Percentiles rank a stretch among this genome's conserved stretches.
These are phyloP conservation scores for Helleia helle DNA, from an alignment of 2,888 invertebrate species.

Conservation along the genomic window DNA sequence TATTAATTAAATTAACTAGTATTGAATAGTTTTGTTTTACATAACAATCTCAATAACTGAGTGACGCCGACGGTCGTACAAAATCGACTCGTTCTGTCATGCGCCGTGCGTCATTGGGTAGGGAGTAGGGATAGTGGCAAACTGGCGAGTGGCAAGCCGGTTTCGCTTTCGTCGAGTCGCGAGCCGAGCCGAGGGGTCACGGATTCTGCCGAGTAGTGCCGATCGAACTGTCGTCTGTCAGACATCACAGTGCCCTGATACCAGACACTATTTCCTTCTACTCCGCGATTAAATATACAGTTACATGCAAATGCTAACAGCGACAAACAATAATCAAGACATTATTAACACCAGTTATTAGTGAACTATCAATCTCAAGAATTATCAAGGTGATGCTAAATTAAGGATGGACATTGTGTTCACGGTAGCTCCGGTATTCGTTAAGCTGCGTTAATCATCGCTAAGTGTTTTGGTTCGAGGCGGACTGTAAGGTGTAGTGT, in stretches of 20 bases:
- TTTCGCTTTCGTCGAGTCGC: constrained; percentile 17
- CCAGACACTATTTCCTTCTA: constrained; percentile 64
- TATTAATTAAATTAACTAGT: constrained; percentile 5
- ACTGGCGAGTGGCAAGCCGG: constrained; percentile 20
- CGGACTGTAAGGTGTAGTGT: neutral
- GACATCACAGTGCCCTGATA: constrained; percentile 46
- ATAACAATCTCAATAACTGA: neutral
- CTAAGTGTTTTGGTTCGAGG: constrained; percentile 17
- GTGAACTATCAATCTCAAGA: neutral
- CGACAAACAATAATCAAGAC: neutral
- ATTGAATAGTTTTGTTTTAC: neutral
- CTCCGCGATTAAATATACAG: constrained; percentile 32
- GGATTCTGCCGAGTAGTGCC: constrained; percentile 60
- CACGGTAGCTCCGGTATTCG: constrained; percentile 12
- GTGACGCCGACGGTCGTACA: constrained; percentile 3
- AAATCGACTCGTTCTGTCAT: constrained; percentile 32
- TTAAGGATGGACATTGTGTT: constrained; percentile 13
- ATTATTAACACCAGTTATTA: neutral
- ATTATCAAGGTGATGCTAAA: neutral
- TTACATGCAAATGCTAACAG: neutral
- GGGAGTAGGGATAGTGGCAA: constrained; percentile 47
- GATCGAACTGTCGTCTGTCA: constrained; percentile 41
- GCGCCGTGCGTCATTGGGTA: constrained; percentile 30
- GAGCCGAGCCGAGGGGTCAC: constrained; percentile 34
- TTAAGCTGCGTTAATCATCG: constrained; percentile 23